Evolutionary conservation across 2,888 invertebrate genomes (phyloP).

Genomic region (Drosophila paucipuncta): DNA sequence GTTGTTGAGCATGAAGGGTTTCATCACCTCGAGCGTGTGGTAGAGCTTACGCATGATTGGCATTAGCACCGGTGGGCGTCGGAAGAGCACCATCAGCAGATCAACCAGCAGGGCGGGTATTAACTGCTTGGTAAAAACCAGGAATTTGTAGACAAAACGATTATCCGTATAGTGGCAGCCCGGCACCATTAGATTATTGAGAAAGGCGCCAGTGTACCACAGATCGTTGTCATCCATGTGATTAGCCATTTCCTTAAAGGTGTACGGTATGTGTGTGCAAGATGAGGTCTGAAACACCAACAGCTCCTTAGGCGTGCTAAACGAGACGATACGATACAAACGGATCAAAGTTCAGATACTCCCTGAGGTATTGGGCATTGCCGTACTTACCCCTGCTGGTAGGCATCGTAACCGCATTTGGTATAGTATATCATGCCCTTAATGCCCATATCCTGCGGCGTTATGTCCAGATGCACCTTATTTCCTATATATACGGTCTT

Average conservation of each 20-base stretch:
- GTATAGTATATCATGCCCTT: conserved; percentile 70
- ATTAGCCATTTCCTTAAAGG: conserved; percentile 55
- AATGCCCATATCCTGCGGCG: conserved; percentile 73
- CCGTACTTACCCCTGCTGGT: conserved; percentile 50
- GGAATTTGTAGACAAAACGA: conserved; percentile 54
- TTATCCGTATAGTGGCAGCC: conserved; percentile 62
- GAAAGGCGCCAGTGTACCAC: conserved; percentile 60
- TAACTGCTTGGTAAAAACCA: conserved; percentile 70
- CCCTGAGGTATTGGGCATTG: too few relatives aligned
- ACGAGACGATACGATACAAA: conserved; percentile 1
- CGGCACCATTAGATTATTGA: conserved; percentile 62
- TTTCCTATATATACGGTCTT: conserved; percentile 63
- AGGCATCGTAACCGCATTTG: conserved; percentile 34
- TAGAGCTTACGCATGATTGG: conserved; percentile 61
- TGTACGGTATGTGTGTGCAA: conserved; percentile 48
- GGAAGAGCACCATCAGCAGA: conserved; percentile 49
- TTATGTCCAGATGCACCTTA: conserved; percentile 62
- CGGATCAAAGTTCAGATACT: background rate
- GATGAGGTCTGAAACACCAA: conserved; percentile 69
- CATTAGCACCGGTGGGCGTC: conserved; percentile 69
- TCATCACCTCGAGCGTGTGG: conserved; percentile 64
- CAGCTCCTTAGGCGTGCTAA: conserved; percentile 49
- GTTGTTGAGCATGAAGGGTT: conserved; percentile 74
- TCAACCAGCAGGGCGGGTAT: conserved; percentile 71
- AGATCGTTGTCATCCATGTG: conserved; percentile 49